Percentiles rank a stretch among this genome's conserved stretches.
These are phyloP conservation scores for Petrosia ficiformis DNA, from an alignment of 37 sponge, comb jelly and placozoan species.

Conservation along the genomic window DNA sequence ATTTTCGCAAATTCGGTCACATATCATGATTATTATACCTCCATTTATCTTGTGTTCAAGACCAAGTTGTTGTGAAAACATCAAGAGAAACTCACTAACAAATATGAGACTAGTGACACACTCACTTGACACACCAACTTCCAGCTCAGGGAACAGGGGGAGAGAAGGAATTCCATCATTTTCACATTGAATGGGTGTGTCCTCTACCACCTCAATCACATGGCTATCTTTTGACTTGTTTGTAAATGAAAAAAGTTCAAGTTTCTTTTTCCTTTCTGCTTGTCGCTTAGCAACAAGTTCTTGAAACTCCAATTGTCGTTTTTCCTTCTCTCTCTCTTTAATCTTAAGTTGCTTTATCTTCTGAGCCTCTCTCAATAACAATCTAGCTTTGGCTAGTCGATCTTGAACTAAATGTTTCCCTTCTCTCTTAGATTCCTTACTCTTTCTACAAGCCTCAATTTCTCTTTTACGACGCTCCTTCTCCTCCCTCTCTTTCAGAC, in stretches of 20 bases:
- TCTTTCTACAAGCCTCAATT: neutral
- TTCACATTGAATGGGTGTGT: neutral
- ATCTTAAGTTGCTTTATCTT: neutral
- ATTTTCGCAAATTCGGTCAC: no score
- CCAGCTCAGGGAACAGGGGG: neutral
- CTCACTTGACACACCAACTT: neutral
- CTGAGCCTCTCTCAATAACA: neutral
- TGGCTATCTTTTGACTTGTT: neutral
- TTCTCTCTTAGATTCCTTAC: neutral
- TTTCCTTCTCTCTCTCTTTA: neutral
- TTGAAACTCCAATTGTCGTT: no score
- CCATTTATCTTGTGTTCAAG: neutral
- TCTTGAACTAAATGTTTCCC: neutral
- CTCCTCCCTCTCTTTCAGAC: neutral
- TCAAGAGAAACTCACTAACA: neutral
- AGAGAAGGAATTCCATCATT: no score
- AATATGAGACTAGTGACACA: neutral
- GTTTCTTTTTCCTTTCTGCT: neutral
- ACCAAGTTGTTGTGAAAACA: neutral
- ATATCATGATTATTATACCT: no score
- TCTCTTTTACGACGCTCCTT: neutral
- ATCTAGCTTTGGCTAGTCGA: neutral
- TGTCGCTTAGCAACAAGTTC: neutral
- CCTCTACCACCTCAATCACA: neutral
- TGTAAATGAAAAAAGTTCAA: neutral